Evolutionary conservation across 2,888 invertebrate species (phyloP).

Genomic region (Nasonovia ribisnigri): DNA sequence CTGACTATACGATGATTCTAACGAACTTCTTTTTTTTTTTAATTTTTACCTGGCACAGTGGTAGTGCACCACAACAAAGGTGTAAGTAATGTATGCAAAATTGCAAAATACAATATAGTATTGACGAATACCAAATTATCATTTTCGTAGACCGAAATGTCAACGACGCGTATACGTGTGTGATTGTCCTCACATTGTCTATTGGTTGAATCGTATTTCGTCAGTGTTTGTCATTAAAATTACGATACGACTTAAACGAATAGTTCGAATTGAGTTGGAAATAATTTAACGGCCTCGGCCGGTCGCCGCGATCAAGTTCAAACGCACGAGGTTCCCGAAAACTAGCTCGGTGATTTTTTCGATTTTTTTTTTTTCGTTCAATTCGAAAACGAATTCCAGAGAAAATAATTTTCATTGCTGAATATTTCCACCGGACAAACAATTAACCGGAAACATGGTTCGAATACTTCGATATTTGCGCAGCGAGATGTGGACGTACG

Average conservation of each 20-base stretch:
- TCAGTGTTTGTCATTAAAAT: slow-evolving; percentile 26
- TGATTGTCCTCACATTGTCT: background rate
- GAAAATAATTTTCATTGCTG: slow-evolving; percentile 7
- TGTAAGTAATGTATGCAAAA: background rate
- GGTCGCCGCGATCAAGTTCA: background rate
- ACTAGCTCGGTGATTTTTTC: background rate
- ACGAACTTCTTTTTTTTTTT: background rate
- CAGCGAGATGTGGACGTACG: background rate
- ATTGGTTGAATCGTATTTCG: background rate
- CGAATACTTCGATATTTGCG: slow-evolving; percentile 39
- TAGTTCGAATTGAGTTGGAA: background rate
- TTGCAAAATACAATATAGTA: background rate
- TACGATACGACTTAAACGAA: background rate
- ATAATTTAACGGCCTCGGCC: background rate
- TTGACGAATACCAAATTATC: background rate
- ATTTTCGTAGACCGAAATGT: background rate
- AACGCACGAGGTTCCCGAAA: background rate
- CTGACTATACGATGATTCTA: background rate
- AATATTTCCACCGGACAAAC: background rate
- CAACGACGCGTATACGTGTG: background rate
- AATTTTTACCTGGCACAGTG: background rate
- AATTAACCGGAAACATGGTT: slow-evolving; percentile 61
- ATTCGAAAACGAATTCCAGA: slow-evolving; percentile 21
- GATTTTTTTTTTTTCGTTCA: background rate
- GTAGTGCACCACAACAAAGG: background rate